phyloP scores from a whole-genome alignment of 2,113 vertebrate genomes.

The Gasterosteus aculeatus region DNA sequence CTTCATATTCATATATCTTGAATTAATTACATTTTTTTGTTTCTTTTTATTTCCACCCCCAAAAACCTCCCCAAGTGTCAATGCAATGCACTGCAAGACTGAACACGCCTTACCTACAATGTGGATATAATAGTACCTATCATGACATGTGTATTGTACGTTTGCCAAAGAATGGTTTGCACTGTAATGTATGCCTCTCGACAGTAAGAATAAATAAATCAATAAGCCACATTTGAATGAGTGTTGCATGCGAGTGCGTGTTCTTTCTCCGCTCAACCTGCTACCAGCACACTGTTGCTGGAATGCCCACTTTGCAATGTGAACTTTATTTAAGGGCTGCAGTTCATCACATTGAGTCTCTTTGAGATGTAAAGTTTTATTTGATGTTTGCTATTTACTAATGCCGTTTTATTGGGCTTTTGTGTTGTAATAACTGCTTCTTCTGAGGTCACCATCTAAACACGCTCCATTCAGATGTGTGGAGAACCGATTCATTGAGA shows the following conservation, averaged over 20 bases:
- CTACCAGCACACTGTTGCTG: not conserved
- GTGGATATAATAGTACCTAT: constrained; percentile 65
- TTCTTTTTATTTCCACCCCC: constrained; percentile 21
- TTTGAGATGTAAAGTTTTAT: too few relatives aligned
- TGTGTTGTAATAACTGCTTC: too few relatives aligned
- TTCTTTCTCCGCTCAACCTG: constrained; percentile 26
- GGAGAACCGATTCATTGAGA: too few relatives aligned
- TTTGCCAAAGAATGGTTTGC: constrained; percentile 87
- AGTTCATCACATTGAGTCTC: too few relatives aligned
- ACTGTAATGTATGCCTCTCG: constrained; percentile 84
- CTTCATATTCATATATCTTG: constrained; percentile 26
- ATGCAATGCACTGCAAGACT: constrained; percentile 77
- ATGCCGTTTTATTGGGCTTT: too few relatives aligned
- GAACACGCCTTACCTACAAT: constrained; percentile 69
- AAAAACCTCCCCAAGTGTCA: constrained; percentile 51
- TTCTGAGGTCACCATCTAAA: too few relatives aligned
- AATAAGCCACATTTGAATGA: constrained; percentile 76
- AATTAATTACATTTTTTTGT: constrained; percentile 16
- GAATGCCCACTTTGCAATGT: not conserved
- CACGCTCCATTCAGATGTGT: too few relatives aligned
- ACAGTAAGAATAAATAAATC: constrained; percentile 77
- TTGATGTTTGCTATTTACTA: too few relatives aligned
- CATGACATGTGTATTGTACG: constrained; percentile 80
- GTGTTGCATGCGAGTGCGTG: constrained; percentile 27
- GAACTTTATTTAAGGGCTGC: too few relatives aligned